Evolutionary conservation across 2,797 vertebrate species (phyloP).

Genomic region (Melopsittacus undulatus): DNA sequence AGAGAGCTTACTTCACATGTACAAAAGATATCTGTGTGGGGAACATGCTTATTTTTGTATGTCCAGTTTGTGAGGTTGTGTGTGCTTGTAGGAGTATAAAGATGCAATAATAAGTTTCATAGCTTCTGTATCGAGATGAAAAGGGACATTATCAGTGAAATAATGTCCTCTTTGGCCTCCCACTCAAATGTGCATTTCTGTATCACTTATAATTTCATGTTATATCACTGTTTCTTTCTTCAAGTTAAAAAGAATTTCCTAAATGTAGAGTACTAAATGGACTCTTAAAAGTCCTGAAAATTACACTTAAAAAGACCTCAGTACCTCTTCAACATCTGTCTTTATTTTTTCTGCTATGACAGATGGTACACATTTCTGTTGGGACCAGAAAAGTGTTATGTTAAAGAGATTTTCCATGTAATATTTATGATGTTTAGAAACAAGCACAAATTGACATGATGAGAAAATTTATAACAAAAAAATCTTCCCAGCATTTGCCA

Average conservation of each 20-base stretch:
- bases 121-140: neutral
- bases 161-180: neutral
- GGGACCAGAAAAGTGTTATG: neutral
- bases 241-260: neutral
- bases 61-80: neutral
- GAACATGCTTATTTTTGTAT: neutral
- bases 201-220: neutral
- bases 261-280: neutral
- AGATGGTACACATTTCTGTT: neutral
- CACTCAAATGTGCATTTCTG: neutral
- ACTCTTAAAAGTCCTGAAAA: neutral
- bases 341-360: neutral
- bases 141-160: neutral
- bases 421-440: neutral
- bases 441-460: accelerated
- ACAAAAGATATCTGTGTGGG: neutral
- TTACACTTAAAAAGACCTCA: accelerated
- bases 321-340: neutral
- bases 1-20: neutral
- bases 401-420: neutral
- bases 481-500: neutral
- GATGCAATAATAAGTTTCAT: neutral
- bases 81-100: neutral
- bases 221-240: neutral
- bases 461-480: neutral